These are phyloP conservation scores for Drosophila rubida DNA, from an alignment of 2,888 invertebrate species.

Conservation along the genomic window DNA sequence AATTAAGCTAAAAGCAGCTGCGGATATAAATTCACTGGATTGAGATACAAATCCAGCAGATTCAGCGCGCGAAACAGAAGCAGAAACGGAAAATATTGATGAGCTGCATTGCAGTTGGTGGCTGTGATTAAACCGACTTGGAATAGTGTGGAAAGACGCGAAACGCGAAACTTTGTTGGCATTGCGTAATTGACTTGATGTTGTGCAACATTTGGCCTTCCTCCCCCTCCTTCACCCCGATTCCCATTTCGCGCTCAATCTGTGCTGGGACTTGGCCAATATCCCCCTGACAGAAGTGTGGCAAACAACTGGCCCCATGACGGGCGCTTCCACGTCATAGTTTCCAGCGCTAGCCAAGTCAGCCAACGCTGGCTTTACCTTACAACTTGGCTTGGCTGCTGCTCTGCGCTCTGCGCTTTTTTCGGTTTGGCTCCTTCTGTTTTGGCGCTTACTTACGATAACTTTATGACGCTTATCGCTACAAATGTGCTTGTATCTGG, in stretches of 20 bases:
- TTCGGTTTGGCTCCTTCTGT: slow-evolving; percentile 48
- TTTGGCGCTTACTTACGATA: slow-evolving; percentile 80
- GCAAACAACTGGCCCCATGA: slow-evolving; percentile 24
- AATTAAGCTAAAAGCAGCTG: slow-evolving; percentile 31
- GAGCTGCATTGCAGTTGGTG: slow-evolving; percentile 28
- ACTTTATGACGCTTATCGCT: slow-evolving; percentile 80
- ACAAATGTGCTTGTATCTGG: slow-evolving; percentile 78
- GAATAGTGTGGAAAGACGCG: slow-evolving; percentile 24
- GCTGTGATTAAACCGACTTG: slow-evolving; percentile 64
- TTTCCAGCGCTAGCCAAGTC: slow-evolving; percentile 47
- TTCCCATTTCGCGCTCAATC: background rate
- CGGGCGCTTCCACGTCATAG: slow-evolving; percentile 55
- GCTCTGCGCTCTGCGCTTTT: background rate
- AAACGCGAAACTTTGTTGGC: slow-evolving; percentile 60
- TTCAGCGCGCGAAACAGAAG: background rate
- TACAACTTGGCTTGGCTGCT: slow-evolving; percentile 52
- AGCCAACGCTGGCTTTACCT: slow-evolving; percentile 49
- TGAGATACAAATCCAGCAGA: background rate
- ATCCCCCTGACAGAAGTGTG: slow-evolving; percentile 27
- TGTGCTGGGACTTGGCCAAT: background rate
- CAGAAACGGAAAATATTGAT: slow-evolving; percentile 22
- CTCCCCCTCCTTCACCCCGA: background rate
- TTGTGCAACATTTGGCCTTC: slow-evolving; percentile 50
- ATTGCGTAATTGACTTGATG: slow-evolving; percentile 72
- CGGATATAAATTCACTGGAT: slow-evolving; percentile 10